Percentiles rank a stretch among this genome's conserved stretches.
These are phyloP conservation scores for Pelosia muscerda DNA, from an alignment of 2,888 invertebrate species.

Conservation along the genomic window DNA sequence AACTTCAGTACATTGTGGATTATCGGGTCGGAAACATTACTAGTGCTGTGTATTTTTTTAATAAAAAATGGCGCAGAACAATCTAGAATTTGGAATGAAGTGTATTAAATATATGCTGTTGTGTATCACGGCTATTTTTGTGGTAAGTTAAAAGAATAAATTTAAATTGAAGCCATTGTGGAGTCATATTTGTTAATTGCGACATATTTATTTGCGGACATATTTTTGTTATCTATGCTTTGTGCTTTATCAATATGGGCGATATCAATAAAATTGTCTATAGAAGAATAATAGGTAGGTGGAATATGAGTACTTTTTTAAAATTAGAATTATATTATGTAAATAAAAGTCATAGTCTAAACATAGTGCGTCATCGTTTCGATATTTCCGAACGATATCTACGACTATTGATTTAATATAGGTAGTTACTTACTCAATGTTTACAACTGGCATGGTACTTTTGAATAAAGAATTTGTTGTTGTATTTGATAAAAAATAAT, in stretches of 20 bases:
- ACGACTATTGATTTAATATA: no score
- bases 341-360: neutral
- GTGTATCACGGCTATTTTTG: constrained; percentile 92
- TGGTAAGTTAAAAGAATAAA: constrained; percentile 86
- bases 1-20: constrained; percentile 36
- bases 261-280: constrained; percentile 15
- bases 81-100: constrained; percentile 89
- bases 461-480: no score
- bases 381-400: no score
- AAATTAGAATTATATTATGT: neutral
- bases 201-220: constrained; percentile 38
- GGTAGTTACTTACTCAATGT: no score
- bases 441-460: no score
- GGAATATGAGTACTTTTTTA: no score
- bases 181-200: constrained; percentile 32
- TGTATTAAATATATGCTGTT: constrained; percentile 92
- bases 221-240: constrained; percentile 19
- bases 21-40: constrained; percentile 30
- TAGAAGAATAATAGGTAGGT: neutral
- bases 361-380: no score
- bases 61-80: constrained; percentile 70
- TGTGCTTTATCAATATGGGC: constrained; percentile 6
- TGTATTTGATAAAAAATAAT: no score
- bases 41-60: constrained; percentile 32
- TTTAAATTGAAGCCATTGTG: neutral